Evolutionary conservation across 2,797 vertebrate species (phyloP).

Genomic region (Periophthalmus magnuspinnatus): DNA sequence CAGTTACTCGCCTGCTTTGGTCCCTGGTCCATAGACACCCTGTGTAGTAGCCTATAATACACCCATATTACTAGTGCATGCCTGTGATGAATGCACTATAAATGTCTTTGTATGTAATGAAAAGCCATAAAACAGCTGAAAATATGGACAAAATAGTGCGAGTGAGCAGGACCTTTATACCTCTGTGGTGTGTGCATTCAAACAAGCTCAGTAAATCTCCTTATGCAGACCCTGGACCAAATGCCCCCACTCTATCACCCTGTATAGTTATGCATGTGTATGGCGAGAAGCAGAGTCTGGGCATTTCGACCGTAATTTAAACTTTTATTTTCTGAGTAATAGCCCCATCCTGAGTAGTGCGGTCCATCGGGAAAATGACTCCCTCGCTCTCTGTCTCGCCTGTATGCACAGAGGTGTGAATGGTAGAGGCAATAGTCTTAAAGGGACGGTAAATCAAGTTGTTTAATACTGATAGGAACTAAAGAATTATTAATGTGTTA

Average conservation of each 20-base stretch:
- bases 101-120: slow-evolving; percentile 31
- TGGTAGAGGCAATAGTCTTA: neutral
- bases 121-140: slow-evolving; percentile 40
- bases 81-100: slow-evolving; percentile 31
- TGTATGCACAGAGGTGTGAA: neutral
- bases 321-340: slow-evolving; percentile 61
- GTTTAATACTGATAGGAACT: neutral
- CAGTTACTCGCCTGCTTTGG: slow-evolving; percentile 3
- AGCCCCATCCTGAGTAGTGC: slow-evolving; percentile 52
- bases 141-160: slow-evolving; percentile 30
- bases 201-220: slow-evolving; percentile 23
- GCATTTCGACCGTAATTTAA: slow-evolving; percentile 44
- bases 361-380: slow-evolving; percentile 62
- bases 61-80: slow-evolving; percentile 1
- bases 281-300: neutral
- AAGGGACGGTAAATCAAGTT: neutral
- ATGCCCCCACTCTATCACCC: slow-evolving; percentile 13
- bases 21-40: neutral
- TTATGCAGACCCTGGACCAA: slow-evolving; percentile 14
- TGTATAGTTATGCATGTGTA: slow-evolving; percentile 10
- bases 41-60: neutral
- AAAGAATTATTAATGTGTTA: neutral
- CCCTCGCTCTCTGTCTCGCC: slow-evolving; percentile 7
- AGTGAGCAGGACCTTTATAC: slow-evolving; percentile 24
- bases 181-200: neutral